These are phyloP conservation scores for Tetropium fuscum DNA, from an alignment of 2,888 invertebrate genomes.

Conservation along the genomic window DNA sequence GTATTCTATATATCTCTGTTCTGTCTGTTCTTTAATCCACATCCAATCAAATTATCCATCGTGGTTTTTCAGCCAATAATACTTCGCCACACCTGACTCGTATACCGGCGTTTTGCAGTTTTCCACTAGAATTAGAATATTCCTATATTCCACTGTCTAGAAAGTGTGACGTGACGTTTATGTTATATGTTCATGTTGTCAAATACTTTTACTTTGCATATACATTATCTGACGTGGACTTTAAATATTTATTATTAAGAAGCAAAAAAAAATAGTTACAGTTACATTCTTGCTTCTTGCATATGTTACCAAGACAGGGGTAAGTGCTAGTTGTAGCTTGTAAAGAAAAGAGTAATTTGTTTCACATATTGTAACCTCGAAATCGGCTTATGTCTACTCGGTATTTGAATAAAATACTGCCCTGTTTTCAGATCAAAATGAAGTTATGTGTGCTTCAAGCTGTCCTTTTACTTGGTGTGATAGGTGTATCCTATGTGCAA, in stretches of 20 bases:
- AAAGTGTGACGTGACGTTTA: conserved; percentile 15
- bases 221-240: conserved; percentile 29
- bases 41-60: conserved; percentile 16
- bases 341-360: too few species aligned
- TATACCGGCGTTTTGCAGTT: conserved; percentile 9
- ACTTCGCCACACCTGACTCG: conserved; percentile 29
- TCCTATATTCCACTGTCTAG: too few species aligned
- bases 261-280: too few species aligned
- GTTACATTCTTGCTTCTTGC: too few species aligned
- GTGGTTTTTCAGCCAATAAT: conserved; percentile 25
- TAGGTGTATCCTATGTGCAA: conserved; percentile 40
- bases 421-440: conserved; percentile 41
- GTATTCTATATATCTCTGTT: too few species aligned
- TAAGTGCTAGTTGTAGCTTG: too few species aligned
- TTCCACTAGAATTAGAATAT: conserved; percentile 7
- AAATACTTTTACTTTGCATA: conserved; percentile 21
- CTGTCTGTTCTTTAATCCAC: not conserved
- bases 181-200: too few species aligned
- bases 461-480: conserved; percentile 32
- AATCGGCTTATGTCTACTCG: not conserved
- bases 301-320: too few species aligned
- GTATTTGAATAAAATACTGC: not conserved
- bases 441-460: conserved; percentile 28
- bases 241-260: conserved; percentile 4
- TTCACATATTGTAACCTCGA: conserved; percentile 8